A percentile compares a stretch with the other conserved stretches of the same genome.
Evolutionary conservation across 2,113 vertebrate genomes (phyloP).

Genomic region (Myiozetetes cayanensis): DNA sequence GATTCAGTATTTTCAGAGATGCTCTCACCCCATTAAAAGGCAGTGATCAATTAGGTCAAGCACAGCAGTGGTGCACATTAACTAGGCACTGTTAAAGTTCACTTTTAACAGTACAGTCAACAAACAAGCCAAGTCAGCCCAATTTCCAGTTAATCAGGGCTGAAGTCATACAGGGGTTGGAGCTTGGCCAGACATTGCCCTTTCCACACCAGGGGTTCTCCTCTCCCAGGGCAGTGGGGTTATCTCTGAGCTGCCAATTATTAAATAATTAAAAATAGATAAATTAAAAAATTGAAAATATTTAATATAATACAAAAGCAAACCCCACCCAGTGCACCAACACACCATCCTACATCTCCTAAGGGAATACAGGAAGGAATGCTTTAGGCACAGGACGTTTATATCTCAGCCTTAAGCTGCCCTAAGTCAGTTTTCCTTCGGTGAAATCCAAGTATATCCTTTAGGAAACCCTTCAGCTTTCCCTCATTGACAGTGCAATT

Average conservation of each 20-base stretch:
- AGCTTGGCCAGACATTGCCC: not conserved
- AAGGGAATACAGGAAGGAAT: not conserved
- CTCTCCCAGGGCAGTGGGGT: fast-evolving
- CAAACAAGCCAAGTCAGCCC: not conserved
- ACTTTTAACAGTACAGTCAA: not conserved
- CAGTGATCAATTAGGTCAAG: not conserved
- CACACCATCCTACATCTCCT: not conserved
- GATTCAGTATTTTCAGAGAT: not conserved
- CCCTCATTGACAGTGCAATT: not conserved
- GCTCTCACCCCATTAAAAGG: not conserved
- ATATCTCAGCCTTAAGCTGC: not conserved
- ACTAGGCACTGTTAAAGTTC: not conserved
- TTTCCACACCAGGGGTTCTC: not conserved
- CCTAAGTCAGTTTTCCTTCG: not conserved
- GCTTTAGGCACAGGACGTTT: not conserved
- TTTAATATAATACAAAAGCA: not conserved
- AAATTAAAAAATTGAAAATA: too few species aligned
- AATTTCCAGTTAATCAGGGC: too few species aligned
- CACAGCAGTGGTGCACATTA: not conserved
- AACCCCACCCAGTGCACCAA: not conserved
- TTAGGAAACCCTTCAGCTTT: not conserved
- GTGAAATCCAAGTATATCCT: not conserved
- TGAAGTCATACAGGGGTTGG: not conserved
- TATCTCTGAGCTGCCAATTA: not conserved
- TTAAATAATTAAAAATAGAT: too few species aligned